Evolutionary conservation across 2,888 invertebrate species (phyloP), one percentile per base, ranked within the genome.

Genomic region (Tricholauxania praeusta): DNA sequence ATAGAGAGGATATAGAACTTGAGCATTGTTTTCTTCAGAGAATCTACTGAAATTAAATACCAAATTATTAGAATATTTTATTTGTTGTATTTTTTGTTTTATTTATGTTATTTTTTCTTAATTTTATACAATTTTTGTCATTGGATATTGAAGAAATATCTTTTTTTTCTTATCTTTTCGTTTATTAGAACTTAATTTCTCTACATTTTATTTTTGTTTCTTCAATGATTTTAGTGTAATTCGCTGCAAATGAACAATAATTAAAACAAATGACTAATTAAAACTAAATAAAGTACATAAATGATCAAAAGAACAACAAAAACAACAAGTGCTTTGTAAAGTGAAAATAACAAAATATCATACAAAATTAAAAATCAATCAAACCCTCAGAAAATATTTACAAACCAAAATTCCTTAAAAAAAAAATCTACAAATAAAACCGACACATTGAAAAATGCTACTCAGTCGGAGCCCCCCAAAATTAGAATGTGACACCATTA

Each of bases 401-500:
- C 39, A 39, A 71, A 39, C 39, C 7, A 39, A 64, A 71, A 76
- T 67, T 73, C 65, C 72, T 72, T 72, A 75, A 75, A 73, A 77
- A 75, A 72, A 72, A 73, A 74, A 10, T 39, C 10, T 4, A 7
- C 39, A 39, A 39, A 39, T 19, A n/a, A 53, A 53, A n/a, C 1
- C 14, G 19, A 53, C 3, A 10, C 53, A 19, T 53, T 53, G 14
- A 75, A 79, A 72, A 75, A 86, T 86, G 86, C 78, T 82, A 74
- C 78, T 81, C 77, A 83, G 79, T 77, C 82, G 86, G 85, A 86
- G 85, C 85, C 86, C 85, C 85, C 85, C 85, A 81, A 80, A 80
- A 71, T 80, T 81, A 76, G 82, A 82, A 75, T 78, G 78, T 55
- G 78, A 77, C 74, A 78, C 81, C 72, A 79, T 74, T 72, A 78